Conservation (phyloP, 2,888 invertebrate species). For the Diarsia mendica region DNA sequence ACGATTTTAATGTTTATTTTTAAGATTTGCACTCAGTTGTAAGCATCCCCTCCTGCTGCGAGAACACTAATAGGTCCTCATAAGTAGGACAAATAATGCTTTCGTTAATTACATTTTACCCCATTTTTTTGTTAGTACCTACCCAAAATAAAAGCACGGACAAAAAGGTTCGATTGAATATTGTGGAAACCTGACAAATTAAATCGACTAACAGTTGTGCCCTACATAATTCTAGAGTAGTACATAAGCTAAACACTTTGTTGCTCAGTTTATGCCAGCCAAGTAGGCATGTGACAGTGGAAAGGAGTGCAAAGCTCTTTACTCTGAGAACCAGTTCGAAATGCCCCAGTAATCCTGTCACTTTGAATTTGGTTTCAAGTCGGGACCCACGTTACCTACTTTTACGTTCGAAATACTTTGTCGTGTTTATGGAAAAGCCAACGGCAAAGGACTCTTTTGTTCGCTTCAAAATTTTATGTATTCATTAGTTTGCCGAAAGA, state of each 20-base stretch:
- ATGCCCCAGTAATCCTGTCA: slow-evolving; percentile 81
- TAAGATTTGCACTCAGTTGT: slow-evolving; percentile 53
- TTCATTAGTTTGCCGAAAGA: slow-evolving; percentile 60
- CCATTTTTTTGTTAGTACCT: background rate
- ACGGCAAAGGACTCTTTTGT: slow-evolving; percentile 69
- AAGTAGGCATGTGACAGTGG: slow-evolving; percentile 62
- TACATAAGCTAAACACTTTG: slow-evolving; percentile 57
- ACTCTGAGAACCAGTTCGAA: slow-evolving; percentile 69
- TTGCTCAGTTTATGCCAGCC: slow-evolving; percentile 59
- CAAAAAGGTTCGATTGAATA: background rate
- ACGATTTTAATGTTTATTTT: slow-evolving; percentile 59
- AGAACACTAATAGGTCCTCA: slow-evolving; percentile 48
- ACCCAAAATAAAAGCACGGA: background rate
- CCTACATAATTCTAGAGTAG: slow-evolving; percentile 12
- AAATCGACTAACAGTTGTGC: slow-evolving; percentile 8
- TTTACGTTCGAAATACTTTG: slow-evolving; percentile 78
- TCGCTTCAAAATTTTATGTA: slow-evolving; percentile 61
- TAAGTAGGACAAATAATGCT: slow-evolving; percentile 38
- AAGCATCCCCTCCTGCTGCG: slow-evolving; percentile 36
- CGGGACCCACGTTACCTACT: slow-evolving; percentile 77
- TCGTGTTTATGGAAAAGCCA: slow-evolving; percentile 75
- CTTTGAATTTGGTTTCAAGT: slow-evolving; percentile 77
- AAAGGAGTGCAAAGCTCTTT: slow-evolving; percentile 69
- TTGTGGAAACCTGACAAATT: background rate
- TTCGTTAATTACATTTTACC: slow-evolving; percentile 29